These are phyloP conservation scores for Branchellion lobata DNA, from an alignment of 2,888 invertebrate genomes.

Conservation along the genomic window DNA sequence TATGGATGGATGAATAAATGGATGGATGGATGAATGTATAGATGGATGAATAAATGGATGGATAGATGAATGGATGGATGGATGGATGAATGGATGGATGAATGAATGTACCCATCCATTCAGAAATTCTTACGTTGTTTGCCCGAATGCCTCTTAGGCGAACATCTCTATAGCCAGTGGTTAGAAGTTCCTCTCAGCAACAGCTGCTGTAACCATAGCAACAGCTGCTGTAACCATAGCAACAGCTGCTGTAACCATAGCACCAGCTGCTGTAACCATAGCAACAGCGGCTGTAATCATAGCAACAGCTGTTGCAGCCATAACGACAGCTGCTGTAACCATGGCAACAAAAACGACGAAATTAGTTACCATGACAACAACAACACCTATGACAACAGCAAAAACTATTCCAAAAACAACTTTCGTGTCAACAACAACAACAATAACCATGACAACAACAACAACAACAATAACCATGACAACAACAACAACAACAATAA, in stretches of 20 bases:
- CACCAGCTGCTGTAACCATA: not conserved
- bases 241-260: not conserved
- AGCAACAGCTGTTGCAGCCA: no score
- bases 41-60: constrained; percentile 6
- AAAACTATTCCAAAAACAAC: not conserved
- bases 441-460: not conserved
- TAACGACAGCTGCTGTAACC: no score
- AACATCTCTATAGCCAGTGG: constrained; percentile 32
- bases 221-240: not conserved
- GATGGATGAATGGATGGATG: constrained; percentile 1
- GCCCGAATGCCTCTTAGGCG: constrained; percentile 37
- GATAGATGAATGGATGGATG: not conserved
- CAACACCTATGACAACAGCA: not conserved
- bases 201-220: not conserved
- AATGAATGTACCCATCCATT: no score
- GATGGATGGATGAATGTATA: no score
- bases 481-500: no score
- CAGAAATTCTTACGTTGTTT: constrained; percentile 38
- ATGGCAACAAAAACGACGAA: not conserved
- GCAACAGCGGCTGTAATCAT: not conserved
- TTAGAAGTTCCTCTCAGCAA: constrained; percentile 2
- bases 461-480: no score
- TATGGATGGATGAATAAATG: not conserved
- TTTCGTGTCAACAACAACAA: not conserved
- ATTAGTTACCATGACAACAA: not conserved